Conservation (phyloP, 1,140 invertebrate genomes). For the Brachionus asplanchnoidis region DNA sequence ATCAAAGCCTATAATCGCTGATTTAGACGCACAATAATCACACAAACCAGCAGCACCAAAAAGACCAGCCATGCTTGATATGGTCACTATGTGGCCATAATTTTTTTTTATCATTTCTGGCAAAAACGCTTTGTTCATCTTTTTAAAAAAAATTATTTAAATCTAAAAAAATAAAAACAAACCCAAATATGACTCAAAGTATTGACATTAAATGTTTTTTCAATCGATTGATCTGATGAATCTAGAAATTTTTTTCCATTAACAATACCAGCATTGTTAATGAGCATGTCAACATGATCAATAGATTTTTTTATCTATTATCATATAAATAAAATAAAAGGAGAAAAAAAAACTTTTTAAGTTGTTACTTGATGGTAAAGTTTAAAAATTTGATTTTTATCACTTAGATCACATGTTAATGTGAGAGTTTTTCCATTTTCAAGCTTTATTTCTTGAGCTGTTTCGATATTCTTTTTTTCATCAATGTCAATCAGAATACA, state of each 20-base stretch:
- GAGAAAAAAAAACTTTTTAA: background rate
- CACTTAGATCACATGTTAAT: constrained; percentile 62
- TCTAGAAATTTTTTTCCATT: constrained; percentile 76
- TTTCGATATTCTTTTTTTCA: constrained; percentile 73
- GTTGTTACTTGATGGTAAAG: constrained; percentile 63
- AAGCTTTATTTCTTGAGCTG: constrained; percentile 59
- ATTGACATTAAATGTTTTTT: constrained; percentile 66
- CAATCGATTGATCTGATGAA: constrained; percentile 68
- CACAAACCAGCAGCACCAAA: constrained; percentile 65
- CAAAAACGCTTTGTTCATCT: constrained; percentile 66
- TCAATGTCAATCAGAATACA: constrained; percentile 72
- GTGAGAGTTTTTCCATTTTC: background rate
- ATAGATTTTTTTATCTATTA: constrained; percentile 59
- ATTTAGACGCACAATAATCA: constrained; percentile 92
- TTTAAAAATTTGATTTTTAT: constrained; percentile 72
- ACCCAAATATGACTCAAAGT: constrained; percentile 65
- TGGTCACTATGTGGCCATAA: constrained; percentile 86
- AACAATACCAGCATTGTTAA: constrained; percentile 91
- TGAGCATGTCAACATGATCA: constrained; percentile 76
- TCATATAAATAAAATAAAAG: background rate
- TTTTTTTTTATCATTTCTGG: constrained; percentile 73
- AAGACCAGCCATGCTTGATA: constrained; percentile 82
- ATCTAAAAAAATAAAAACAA: background rate
- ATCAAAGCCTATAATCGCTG: constrained; percentile 83
- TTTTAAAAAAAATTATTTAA: background rate